These are phyloP conservation scores for Chitala chitala DNA, from an alignment of 2,113 vertebrate species.

Conservation along the genomic window DNA sequence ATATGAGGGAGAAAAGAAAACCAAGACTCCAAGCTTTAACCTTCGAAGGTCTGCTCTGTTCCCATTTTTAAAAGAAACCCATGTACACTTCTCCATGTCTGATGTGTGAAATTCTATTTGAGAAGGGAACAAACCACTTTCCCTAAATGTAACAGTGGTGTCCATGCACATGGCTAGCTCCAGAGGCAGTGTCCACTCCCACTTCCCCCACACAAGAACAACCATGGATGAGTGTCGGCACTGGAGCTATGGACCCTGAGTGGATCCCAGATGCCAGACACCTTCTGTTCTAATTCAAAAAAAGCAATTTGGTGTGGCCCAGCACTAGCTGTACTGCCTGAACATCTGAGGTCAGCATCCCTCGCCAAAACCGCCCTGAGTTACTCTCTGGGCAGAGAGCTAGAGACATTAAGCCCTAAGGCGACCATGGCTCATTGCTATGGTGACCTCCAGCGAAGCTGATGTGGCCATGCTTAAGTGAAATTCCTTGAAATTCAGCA, in stretches of 20 bases:
- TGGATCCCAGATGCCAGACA: not conserved
- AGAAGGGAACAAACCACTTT: not conserved
- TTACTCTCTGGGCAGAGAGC: not conserved
- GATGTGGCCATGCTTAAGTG: constrained; percentile 23
- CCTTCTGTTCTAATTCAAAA: no score
- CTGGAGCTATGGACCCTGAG: constrained; percentile 20
- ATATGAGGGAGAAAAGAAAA: constrained; percentile 28
- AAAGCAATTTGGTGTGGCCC: no score
- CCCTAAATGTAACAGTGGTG: not conserved
- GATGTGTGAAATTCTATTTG: constrained; percentile 11
- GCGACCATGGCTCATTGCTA: constrained; percentile 15
- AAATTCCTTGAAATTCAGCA: constrained; percentile 9
- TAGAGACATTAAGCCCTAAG: constrained; percentile 17
- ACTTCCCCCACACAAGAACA: constrained; percentile 32
- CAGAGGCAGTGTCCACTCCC: constrained; percentile 40
- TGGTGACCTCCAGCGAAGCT: constrained; percentile 17
- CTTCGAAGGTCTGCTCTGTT: not conserved
- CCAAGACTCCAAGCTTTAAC: constrained; percentile 8
- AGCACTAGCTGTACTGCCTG: no score
- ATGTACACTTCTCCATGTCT: not conserved
- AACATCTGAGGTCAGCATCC: no score
- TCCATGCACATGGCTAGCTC: constrained; percentile 47
- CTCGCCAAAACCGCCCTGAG: not conserved
- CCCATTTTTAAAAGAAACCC: not conserved
- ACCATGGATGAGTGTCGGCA: constrained; percentile 24